phyloP scores from a whole-genome alignment of 2,888 invertebrate species.

The Oegoconia quadripuncta region DNA sequence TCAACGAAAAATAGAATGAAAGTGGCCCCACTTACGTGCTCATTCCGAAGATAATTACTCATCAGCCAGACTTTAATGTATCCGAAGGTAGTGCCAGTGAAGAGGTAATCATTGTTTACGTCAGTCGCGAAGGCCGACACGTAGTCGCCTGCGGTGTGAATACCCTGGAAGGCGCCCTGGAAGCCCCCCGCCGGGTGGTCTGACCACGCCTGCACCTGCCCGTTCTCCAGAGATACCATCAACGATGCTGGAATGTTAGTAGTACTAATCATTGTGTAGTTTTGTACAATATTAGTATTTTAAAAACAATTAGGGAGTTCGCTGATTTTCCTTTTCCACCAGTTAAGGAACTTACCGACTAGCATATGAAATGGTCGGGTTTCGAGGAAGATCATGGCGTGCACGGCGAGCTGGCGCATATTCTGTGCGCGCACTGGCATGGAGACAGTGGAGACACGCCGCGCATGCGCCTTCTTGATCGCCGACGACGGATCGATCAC shows the following conservation, averaged over 20 bases:
- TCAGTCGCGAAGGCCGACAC: constrained; percentile 86
- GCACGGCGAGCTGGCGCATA: constrained; percentile 79
- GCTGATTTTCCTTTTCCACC: not conserved
- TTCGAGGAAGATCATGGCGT: constrained; percentile 83
- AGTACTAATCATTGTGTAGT: too few species aligned
- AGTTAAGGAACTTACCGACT: constrained; percentile 37
- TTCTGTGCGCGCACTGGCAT: constrained; percentile 31
- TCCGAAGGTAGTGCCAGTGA: constrained; percentile 85
- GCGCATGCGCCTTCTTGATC: constrained; percentile 53
- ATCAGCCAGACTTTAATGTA: constrained; percentile 91
- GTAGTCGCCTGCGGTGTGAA: constrained; percentile 83
- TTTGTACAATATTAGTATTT: too few species aligned
- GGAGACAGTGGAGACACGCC: constrained; percentile 53
- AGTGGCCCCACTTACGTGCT: constrained; percentile 55
- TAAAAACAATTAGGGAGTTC: not conserved
- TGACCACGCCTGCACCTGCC: constrained; percentile 89
- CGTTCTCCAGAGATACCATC: constrained; percentile 86
- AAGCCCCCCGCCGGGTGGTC: constrained; percentile 87
- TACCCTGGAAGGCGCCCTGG: constrained; percentile 83
- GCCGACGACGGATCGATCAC: constrained; percentile 40
- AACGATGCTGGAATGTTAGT: constrained; percentile 85
- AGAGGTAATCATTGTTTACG: constrained; percentile 83
- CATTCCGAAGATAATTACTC: constrained; percentile 79
- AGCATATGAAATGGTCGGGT: constrained; percentile 65
- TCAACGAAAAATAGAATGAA: too few species aligned